Percentiles rank a stretch among this genome's conserved stretches.
phyloP scores from a whole-genome alignment of 2,113 vertebrate species.

The Nannobrachium achirus region DNA sequence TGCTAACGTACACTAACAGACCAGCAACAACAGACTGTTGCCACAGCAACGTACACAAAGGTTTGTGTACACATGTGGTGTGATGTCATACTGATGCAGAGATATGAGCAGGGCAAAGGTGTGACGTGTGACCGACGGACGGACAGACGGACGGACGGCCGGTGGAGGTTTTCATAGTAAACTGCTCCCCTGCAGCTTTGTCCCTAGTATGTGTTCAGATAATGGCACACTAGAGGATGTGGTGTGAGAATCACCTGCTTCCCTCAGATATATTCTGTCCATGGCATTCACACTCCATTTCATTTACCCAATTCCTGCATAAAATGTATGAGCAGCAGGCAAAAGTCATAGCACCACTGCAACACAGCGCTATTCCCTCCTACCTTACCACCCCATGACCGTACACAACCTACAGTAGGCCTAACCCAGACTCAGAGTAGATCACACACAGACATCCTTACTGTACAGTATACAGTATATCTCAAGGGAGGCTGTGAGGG shows the following conservation, averaged over 20 bases:
- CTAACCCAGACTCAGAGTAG: not conserved
- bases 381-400: no score
- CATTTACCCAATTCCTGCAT: constrained; percentile 21
- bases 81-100: no score
- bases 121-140: no score
- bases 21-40: no score
- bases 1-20: no score
- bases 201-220: no score
- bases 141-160: no score
- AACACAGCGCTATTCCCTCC: constrained; percentile 5
- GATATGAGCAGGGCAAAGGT: no score
- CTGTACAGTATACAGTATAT: no score
- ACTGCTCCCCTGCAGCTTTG: constrained; percentile 2
- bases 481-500: constrained; percentile 11
- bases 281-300: constrained; percentile 17
- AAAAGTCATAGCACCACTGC: not conserved
- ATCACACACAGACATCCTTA: constrained; percentile 7
- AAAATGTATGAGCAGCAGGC: constrained; percentile 14
- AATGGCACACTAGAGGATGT: not conserved
- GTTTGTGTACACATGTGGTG: no score
- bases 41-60: no score
- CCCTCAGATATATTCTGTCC: constrained; percentile 32
- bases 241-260: constrained; percentile 18
- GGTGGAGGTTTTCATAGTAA: not conserved
- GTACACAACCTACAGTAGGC: not conserved